Conservation (phyloP, 2,888 invertebrate species). For the Slavum lentiscoides region DNA sequence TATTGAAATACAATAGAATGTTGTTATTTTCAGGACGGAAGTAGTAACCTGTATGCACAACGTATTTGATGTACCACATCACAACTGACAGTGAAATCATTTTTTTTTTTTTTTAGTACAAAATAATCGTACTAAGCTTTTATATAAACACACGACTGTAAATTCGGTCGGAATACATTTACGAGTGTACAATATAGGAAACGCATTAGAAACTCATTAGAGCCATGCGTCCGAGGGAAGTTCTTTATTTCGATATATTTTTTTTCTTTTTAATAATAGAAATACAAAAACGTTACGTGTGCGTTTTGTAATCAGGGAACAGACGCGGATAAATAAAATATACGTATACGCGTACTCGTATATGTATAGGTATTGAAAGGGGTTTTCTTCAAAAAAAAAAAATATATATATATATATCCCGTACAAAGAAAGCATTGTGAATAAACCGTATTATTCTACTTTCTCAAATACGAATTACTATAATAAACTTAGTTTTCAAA, state of each 20-base stretch:
- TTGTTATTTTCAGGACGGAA: too few species aligned
- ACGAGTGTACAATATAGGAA: neutral
- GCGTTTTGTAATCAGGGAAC: constrained; percentile 1
- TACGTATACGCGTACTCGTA: neutral
- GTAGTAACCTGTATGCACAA: too few species aligned
- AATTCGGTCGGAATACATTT: neutral
- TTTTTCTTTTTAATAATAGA: constrained; percentile 9
- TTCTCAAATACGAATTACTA: neutral
- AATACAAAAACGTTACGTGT: constrained; percentile 9
- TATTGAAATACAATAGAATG: too few species aligned
- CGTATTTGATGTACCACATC: neutral
- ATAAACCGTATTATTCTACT: neutral
- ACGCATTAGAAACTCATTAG: constrained; percentile 35
- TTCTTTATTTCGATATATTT: constrained; percentile 18
- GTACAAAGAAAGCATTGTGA: neutral
- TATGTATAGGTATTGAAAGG: neutral
- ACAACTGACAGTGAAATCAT: neutral
- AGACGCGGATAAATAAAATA: neutral
- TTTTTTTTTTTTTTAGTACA: neutral
- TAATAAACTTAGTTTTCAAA: neutral
- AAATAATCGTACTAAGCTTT: neutral
- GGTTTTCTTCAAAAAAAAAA: neutral
- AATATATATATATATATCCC: neutral
- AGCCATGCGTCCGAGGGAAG: neutral
- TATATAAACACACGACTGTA: neutral